A percentile compares a stretch with the other conserved stretches of the same genome.
Conservation (phyloP, 2,888 invertebrate species). For the Epirrita christyi region DNA sequence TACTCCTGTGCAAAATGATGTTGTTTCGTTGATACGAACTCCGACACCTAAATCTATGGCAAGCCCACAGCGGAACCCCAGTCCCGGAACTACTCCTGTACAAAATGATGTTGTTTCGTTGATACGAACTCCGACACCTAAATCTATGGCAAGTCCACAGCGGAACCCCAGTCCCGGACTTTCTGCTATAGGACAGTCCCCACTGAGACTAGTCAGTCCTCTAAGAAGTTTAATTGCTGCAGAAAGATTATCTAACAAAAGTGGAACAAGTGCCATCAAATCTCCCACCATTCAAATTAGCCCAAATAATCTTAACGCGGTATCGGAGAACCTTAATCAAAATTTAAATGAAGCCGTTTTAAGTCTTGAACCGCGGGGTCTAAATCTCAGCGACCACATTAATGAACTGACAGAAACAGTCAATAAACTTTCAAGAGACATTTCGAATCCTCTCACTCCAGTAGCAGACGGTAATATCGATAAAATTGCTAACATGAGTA, state of each 20-base stretch:
- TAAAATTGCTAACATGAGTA: slow-evolving; percentile 72
- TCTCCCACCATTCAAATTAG: slow-evolving; percentile 9
- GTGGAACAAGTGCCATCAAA: slow-evolving; percentile 10
- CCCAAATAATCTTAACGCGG: slow-evolving; percentile 38
- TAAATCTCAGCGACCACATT: slow-evolving; percentile 54
- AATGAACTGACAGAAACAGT: slow-evolving; percentile 57
- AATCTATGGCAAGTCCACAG: slow-evolving; percentile 14
- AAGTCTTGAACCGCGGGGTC: slow-evolving; percentile 53
- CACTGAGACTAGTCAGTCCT: slow-evolving; percentile 22
- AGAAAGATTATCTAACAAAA: slow-evolving; percentile 26
- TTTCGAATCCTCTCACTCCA: slow-evolving; percentile 34
- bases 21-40: not conserved
- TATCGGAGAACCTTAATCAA: slow-evolving; percentile 39
- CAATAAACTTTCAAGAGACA: slow-evolving; percentile 48
- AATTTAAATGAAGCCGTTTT: slow-evolving; percentile 44
- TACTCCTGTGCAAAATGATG: not conserved
- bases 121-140: slow-evolving; percentile 9
- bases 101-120: not conserved
- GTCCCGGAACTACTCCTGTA: not conserved
- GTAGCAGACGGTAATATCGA: slow-evolving; percentile 61
- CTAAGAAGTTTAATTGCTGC: slow-evolving; percentile 13
- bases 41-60: slow-evolving; percentile 12
- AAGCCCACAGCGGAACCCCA: slow-evolving; percentile 8
- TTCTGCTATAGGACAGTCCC: slow-evolving; percentile 18
- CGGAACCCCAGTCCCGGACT: not conserved